Evolutionary conservation across 2,113 vertebrate species (phyloP).

Genomic region (Tachuris rubrigastra): DNA sequence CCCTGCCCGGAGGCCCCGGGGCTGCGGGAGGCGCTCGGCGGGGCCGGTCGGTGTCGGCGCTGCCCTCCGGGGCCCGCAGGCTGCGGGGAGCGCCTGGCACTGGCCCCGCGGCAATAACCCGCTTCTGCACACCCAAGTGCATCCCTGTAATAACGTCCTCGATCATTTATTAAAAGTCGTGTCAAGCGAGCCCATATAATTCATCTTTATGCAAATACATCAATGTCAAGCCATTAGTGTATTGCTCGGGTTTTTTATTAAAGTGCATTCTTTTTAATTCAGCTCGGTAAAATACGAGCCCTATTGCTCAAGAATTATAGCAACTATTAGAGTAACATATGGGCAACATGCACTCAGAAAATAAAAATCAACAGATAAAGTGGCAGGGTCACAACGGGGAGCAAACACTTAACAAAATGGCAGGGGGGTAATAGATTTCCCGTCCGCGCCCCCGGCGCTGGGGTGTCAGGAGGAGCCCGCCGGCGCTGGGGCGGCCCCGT

Average conservation of each 20-base stretch:
- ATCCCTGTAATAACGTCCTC: constrained; percentile 89
- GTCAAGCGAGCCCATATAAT: constrained; percentile 84
- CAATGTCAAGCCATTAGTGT: constrained; percentile 90
- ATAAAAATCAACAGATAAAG: constrained; percentile 96
- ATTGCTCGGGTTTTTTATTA: constrained; percentile 88
- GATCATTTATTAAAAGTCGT: constrained; percentile 96
- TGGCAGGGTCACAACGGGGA: constrained; percentile 86
- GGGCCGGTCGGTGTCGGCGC: not conserved
- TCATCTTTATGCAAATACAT: constrained; percentile 97
- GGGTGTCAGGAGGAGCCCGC: constrained; percentile 69
- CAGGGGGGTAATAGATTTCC: constrained; percentile 84
- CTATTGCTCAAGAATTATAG: constrained; percentile 94
- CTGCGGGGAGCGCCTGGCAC: not conserved
- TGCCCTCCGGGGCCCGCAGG: not conserved
- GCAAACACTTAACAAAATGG: constrained; percentile 94
- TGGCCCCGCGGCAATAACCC: constrained; percentile 36
- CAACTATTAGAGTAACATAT: constrained; percentile 94
- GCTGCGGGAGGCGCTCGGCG: not conserved
- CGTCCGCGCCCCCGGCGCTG: constrained; percentile 33
- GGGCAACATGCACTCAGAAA: constrained; percentile 92
- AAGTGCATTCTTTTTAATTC: constrained; percentile 90
- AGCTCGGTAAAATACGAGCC: constrained; percentile 88
- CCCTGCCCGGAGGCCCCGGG: not conserved
- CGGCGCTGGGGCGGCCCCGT: constrained; percentile 25
- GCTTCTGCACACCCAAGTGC: constrained; percentile 77